A percentile compares a stretch with the other conserved stretches of the same genome.
Evolutionary conservation across 2,113 vertebrate species (phyloP).

Genomic region (Carassius carassius): DNA sequence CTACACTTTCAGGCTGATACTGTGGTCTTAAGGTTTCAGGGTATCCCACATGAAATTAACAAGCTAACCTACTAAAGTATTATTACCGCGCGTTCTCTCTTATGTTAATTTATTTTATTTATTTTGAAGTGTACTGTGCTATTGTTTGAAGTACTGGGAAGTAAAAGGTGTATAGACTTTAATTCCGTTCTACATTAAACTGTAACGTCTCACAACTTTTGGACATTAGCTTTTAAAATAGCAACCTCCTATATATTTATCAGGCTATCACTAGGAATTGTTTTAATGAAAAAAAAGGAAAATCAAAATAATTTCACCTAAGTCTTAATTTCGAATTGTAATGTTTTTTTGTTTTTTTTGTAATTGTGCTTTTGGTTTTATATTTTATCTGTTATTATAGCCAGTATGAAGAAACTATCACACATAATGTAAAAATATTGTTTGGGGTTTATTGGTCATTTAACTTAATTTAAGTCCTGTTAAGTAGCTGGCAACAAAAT

Average conservation of each 20-base stretch:
- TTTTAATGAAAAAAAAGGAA: too few species aligned
- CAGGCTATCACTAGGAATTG: not conserved
- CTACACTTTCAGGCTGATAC: not conserved
- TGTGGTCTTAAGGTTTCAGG: conserved; percentile 9
- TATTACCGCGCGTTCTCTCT: too few species aligned
- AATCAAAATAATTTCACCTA: too few species aligned
- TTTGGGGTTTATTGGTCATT: not conserved
- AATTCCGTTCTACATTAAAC: not conserved
- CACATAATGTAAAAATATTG: too few species aligned
- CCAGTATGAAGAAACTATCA: not conserved
- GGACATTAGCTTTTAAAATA: not conserved
- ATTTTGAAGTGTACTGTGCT: not conserved
- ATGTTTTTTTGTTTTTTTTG: too few species aligned
- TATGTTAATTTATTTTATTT: too few species aligned
- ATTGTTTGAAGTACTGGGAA: not conserved
- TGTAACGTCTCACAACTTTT: not conserved
- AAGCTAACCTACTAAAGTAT: too few species aligned
- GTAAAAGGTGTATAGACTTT: not conserved
- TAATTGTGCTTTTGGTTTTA: too few species aligned
- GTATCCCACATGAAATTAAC: not conserved
- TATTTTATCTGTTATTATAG: not conserved
- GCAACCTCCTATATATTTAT: not conserved
- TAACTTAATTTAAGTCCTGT: not conserved
- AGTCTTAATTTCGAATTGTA: too few species aligned
- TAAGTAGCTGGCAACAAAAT: not conserved